phyloP scores from a whole-genome alignment of 2,888 invertebrate genomes.

The Eilema sororculum region DNA sequence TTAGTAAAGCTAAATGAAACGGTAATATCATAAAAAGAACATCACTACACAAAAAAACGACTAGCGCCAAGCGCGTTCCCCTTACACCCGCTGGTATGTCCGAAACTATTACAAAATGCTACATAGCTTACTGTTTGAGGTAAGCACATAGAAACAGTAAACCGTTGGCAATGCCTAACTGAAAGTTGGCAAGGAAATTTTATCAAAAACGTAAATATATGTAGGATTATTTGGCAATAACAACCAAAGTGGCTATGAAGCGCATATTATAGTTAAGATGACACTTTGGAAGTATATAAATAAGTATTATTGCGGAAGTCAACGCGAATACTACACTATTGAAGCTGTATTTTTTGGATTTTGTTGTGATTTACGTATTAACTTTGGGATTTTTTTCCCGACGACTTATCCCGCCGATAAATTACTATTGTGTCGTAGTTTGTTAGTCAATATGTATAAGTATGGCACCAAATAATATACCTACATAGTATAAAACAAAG shows the following conservation, averaged over 20 bases:
- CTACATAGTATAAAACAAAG: no score
- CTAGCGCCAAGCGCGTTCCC: no score
- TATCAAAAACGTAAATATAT: conserved; percentile 50
- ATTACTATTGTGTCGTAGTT: no score
- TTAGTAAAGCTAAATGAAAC: no score
- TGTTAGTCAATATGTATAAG: no score
- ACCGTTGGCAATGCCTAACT: conserved; percentile 41
- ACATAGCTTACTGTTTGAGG: conserved; percentile 41
- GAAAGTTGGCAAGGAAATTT: conserved; percentile 55
- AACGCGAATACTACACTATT: not conserved
- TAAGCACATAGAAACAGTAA: conserved; percentile 28
- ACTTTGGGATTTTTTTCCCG: no score
- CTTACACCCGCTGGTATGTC: no score
- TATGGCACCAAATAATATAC: no score
- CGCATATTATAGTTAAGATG: conserved; percentile 27
- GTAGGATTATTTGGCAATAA: conserved; percentile 62
- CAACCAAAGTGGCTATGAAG: conserved; percentile 50
- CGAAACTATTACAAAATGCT: conserved; percentile 10
- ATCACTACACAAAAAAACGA: no score
- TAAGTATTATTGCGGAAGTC: conserved; percentile 10
- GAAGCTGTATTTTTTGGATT: not conserved
- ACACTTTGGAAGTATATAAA: conserved; percentile 29
- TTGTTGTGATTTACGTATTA: no score
- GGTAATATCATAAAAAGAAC: no score
- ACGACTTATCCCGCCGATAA: no score